Percentiles rank a stretch among this genome's conserved stretches.
Conservation (phyloP, 2,113 vertebrate species). For the Cheirogaleus medius region DNA sequence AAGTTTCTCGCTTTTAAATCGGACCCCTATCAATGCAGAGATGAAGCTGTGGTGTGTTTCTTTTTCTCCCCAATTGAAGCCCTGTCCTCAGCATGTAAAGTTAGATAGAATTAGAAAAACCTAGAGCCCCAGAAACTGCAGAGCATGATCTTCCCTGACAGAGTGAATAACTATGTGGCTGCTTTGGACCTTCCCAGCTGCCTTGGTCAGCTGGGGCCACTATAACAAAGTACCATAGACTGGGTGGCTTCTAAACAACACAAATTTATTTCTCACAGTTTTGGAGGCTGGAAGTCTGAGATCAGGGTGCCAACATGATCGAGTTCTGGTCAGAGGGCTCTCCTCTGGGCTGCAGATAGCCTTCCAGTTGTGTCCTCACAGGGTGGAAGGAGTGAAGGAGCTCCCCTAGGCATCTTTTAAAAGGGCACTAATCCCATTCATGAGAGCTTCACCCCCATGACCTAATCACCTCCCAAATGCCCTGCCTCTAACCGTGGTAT, state of each 20-base stretch:
- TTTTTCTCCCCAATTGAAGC: not conserved
- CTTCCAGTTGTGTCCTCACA: too few relatives aligned
- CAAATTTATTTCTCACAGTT: not conserved
- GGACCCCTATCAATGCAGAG: not conserved
- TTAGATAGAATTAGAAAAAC: not conserved
- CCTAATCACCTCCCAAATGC: not conserved
- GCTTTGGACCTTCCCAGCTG: not conserved
- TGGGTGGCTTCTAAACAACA: not conserved
- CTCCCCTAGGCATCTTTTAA: not conserved
- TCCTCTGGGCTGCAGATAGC: not conserved
- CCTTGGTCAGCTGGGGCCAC: not conserved
- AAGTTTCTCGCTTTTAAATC: constrained; percentile 24
- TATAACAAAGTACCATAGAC: not conserved
- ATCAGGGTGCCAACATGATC: not conserved
- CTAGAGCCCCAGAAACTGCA: not conserved
- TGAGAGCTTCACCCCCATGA: not conserved
- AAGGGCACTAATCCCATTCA: not conserved
- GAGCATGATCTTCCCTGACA: not conserved
- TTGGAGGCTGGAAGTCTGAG: not conserved
- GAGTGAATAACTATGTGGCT: not conserved
- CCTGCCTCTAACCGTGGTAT: not conserved
- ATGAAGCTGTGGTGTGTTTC: not conserved
- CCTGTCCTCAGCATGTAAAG: not conserved
- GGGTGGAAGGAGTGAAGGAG: not conserved
- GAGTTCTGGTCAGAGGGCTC: not conserved